Base-by-base conservation (phyloP, 2,888 invertebrate genomes). In the Spisula solida region DNA sequence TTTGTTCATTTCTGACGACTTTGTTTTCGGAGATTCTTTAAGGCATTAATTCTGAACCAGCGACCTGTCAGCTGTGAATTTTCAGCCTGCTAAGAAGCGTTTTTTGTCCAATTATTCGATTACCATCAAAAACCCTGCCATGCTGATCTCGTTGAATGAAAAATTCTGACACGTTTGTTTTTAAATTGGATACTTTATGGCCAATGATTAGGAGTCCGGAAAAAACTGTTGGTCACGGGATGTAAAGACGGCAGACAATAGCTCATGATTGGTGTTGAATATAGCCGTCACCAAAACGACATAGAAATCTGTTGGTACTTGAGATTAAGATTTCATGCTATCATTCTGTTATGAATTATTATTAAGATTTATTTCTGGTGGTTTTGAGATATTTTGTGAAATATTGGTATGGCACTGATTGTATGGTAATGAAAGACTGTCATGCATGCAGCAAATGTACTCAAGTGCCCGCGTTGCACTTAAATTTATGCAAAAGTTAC, bases 1-100 rank as follows among this genome's bases (percentile, higher is more conserved):
- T 90, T 90, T 88, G 88, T 88, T 87, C 86, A 88, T 88, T 87
- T 88, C 84, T 86, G 81, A 87, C 81, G 78, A 80, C 75, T 83
- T n/a, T 84, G 88, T 88, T 90, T 56, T 55, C 34, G 78, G 51
- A 56, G 78, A 56, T 60, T 85, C 82, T 86, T 86, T 85, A 70
- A 85, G 87, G 86, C 84, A 90, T 90, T 90, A 90, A 88, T 86
- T 84, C 75, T 78, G 84, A 80, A 88, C 87, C 82, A 29, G 80
- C 80, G 85, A 29, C 66, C 81, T 79, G 90, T 70, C 87, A 81
- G 82, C 78, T 86, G 55, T 56, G 85, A 85, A 82, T 70, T 55
- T 80, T 86, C 81, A 75, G 56, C 78, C 82, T 34, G 85, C 85
- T 66, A 88, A 78, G 87, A 86, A 81, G 78, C 81, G 81, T 85